Evolutionary conservation across 2,888 invertebrate species (phyloP), one percentile per base, ranked within the genome.

Genomic region (Phania funesta): DNA sequence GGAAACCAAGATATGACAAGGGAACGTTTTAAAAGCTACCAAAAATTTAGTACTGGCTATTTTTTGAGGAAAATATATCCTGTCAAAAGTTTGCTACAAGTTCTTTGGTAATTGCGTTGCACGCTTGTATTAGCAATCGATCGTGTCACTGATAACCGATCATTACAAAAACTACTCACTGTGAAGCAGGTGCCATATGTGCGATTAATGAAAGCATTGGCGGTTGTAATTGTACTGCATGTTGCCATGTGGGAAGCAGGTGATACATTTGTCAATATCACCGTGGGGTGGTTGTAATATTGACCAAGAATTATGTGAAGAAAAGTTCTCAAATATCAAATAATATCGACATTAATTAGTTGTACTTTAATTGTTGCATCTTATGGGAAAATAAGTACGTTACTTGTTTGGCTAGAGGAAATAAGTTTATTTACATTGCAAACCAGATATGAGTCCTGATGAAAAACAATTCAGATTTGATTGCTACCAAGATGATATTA

Each of bases 131-230:
- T 83, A 54, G 67, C 80, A 78, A 83, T 83, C 84, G 85, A 84
- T 84, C 83, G 79, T 83, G 82, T 84, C 68, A 82, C 78, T 70
- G 85, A 85, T 84, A 84, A 75, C 80, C 52, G 76, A 80, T 85
- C 83, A 84, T 85, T 84, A 84, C 77, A 54, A 76, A 50, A 73
- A 68, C 50, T 54, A 73, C 64, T 64, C 64, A 79, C 65, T 78
- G 71, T 71, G 62, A 71, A 71, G 58, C 79, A 79, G 60, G 67
- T 79, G 78, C 62, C 78, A 70, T 38, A 64, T 58, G 74, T 54
- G 3, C 41, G 4, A 13, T 20, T 5, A 44, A 35, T 44, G 32
- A 35, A 50, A 58, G 58, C n/a, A n/a, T 16, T 44, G 1, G 16
- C 5, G 38, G 50, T 54, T 20, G 5, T 58, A n/a, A 29, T 38